Percentiles rank a stretch among this genome's conserved stretches.
Conservation (phyloP, 2,797 vertebrate genomes). For the Orientallactaga sibirica region DNA sequence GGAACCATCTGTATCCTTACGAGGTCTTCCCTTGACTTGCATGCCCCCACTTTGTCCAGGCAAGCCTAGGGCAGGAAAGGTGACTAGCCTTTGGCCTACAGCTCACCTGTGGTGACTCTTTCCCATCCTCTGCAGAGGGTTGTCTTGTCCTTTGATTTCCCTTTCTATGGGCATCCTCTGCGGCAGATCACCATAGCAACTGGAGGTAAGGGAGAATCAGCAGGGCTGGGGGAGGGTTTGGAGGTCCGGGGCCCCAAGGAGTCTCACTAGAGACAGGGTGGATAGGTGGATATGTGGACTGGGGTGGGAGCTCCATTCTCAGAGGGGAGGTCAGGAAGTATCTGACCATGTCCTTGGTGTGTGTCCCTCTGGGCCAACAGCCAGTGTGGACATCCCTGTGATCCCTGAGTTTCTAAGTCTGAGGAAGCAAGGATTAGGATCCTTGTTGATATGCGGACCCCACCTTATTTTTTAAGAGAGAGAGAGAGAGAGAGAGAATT, state of each 20-base stretch:
- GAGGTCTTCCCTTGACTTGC: background rate
- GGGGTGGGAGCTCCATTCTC: background rate
- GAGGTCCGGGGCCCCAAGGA: background rate
- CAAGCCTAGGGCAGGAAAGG: constrained; percentile 82
- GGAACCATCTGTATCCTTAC: background rate
- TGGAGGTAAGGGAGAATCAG: constrained; percentile 90
- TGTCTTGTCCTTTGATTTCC: constrained; percentile 96
- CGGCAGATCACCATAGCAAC: constrained; percentile 97
- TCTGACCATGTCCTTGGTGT: background rate
- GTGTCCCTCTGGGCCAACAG: background rate
- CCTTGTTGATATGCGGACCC: background rate
- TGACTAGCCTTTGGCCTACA: background rate
- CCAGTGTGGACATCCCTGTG: background rate
- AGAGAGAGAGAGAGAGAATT: too few relatives aligned
- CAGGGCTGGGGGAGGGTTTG: background rate
- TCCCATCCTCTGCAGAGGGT: constrained; percentile 89
- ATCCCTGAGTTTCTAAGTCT: background rate
- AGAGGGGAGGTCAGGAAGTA: background rate
- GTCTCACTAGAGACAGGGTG: background rate
- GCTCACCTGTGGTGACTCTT: background rate
- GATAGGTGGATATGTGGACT: background rate
- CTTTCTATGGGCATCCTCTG: constrained; percentile 96
- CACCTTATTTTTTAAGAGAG: too few relatives aligned
- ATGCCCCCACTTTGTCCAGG: background rate
- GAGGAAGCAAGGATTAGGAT: background rate